These are phyloP conservation scores for Agriotes lineatus DNA, from an alignment of 2,888 invertebrate genomes.

Conservation along the genomic window DNA sequence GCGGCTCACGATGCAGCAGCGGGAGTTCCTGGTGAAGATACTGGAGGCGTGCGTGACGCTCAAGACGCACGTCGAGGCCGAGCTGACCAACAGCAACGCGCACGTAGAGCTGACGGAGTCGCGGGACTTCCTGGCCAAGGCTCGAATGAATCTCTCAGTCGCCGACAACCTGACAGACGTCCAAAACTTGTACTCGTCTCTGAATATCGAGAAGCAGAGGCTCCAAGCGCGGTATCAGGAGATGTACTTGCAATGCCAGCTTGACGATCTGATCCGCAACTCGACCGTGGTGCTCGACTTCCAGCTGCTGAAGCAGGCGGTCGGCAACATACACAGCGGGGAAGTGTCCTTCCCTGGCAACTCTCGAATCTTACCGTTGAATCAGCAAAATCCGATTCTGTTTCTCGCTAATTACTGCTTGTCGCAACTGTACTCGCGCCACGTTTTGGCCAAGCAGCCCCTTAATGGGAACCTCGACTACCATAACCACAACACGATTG, in stretches of 20 bases:
- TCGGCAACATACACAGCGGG: slow-evolving; percentile 73
- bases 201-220: slow-evolving; percentile 76
- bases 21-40: slow-evolving; percentile 79
- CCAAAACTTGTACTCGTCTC: slow-evolving; percentile 72
- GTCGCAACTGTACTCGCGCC: slow-evolving; percentile 78
- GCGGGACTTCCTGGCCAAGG: slow-evolving; percentile 73
- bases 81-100: slow-evolving; percentile 76
- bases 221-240: slow-evolving; percentile 78
- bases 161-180: slow-evolving; percentile 73
- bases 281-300: slow-evolving; percentile 78
- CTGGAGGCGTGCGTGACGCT: slow-evolving; percentile 80
- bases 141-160: slow-evolving; percentile 72
- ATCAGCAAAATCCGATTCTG: slow-evolving; percentile 77
- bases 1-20: slow-evolving; percentile 77
- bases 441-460: slow-evolving; percentile 71
- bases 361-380: slow-evolving; percentile 60
- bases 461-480: slow-evolving; percentile 67
- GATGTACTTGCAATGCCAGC: slow-evolving; percentile 78
- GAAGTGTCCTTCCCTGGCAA: slow-evolving; percentile 66
- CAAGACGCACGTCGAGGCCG: slow-evolving; percentile 81
- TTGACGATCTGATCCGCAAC: slow-evolving; percentile 78
- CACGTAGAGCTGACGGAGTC: slow-evolving; percentile 77
- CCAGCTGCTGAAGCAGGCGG: slow-evolving; percentile 75
- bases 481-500: slow-evolving; percentile 64
- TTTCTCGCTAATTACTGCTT: slow-evolving; percentile 83